phyloP scores from a whole-genome alignment of 2,797 vertebrate species.

The Loris lydekkerianus region DNA sequence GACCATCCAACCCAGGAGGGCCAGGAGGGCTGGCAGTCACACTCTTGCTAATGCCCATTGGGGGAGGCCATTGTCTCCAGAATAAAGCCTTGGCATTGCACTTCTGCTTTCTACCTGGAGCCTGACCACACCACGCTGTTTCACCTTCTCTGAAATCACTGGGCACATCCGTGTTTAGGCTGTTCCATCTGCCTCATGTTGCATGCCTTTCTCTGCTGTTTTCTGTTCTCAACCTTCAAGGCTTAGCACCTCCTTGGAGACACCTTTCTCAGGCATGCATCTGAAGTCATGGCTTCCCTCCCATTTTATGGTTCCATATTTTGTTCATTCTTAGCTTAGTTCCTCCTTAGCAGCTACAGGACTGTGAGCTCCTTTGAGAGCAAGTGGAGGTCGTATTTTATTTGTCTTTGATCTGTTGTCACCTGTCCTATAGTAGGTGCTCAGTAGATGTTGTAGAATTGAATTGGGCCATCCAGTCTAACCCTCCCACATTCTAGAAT shows the following conservation, averaged over 20 bases:
- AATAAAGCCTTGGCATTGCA: background rate
- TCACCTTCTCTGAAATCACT: background rate
- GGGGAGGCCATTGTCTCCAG: background rate
- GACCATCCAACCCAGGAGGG: background rate
- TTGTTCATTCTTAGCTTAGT: background rate
- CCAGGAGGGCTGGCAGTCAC: background rate
- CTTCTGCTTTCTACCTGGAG: background rate
- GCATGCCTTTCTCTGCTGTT: background rate
- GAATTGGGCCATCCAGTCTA: background rate
- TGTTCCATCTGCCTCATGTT: background rate
- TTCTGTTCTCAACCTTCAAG: background rate
- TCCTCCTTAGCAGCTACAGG: background rate
- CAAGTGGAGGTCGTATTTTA: background rate
- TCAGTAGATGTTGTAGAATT: background rate
- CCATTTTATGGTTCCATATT: background rate
- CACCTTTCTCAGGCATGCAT: background rate
- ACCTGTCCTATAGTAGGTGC: background rate
- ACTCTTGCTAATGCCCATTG: background rate
- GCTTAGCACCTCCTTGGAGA: background rate
- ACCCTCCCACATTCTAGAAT: background rate
- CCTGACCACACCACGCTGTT: no score
- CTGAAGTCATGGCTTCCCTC: background rate
- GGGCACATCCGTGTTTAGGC: background rate
- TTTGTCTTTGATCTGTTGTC: background rate
- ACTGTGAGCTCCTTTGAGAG: background rate